Conservation (phyloP, 1,140 invertebrate genomes). For the Pentalonia nigronervosa region DNA sequence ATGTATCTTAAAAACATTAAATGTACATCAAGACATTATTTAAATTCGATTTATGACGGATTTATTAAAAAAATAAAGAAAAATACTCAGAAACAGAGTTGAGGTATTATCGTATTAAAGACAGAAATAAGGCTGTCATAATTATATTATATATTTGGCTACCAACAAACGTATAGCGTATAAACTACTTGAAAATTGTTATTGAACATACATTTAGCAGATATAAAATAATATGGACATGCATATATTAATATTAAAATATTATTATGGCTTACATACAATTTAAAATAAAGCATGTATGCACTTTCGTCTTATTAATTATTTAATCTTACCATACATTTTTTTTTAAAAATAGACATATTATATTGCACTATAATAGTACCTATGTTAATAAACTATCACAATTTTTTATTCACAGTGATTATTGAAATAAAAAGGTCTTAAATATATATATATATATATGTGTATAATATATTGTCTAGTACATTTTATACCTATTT, state of each 20-base stretch:
- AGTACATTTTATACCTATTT: neutral
- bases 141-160: neutral
- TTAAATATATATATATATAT: too few species aligned
- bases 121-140: neutral
- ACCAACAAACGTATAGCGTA: too few species aligned
- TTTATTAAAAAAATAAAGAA: neutral
- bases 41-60: neutral
- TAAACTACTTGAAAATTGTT: neutral
- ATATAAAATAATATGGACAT: neutral
- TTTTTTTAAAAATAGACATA: too few species aligned
- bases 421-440: neutral
- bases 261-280: too few species aligned
- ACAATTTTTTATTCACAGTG: neutral
- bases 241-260: too few species aligned
- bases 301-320: too few species aligned
- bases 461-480: too few species aligned
- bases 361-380: too few species aligned
- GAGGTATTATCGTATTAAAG: neutral
- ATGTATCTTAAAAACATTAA: neutral
- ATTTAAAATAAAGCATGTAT: too few species aligned
- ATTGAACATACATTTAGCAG: neutral
- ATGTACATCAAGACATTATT: neutral
- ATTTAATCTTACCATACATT: too few species aligned
- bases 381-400: too few species aligned
- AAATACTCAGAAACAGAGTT: neutral